Base-by-base conservation (phyloP, 2,797 vertebrate genomes). In the Anguilla pacifica region DNA sequence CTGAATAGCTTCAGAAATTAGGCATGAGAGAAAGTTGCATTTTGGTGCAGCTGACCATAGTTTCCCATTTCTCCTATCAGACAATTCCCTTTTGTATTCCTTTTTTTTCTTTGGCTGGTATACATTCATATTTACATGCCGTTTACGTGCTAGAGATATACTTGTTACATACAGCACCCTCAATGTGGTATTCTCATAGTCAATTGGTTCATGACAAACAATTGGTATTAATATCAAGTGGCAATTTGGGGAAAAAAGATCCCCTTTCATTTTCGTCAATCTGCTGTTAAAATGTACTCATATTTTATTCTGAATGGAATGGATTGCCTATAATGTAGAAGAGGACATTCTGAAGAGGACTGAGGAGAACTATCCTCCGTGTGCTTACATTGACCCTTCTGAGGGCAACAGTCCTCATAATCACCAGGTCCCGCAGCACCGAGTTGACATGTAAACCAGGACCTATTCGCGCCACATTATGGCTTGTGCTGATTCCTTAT, bases 391-490 rank as follows among this genome's bases (percentile, higher is more conserved):
- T 61, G 43, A 64, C 61, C 81, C 28, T 83, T 22, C 35, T 59
- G 17, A 83, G 25, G 82, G 17, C n/a, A 84, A 83, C 67, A 89
- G 81, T 57, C 53, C 25, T 51, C 86, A 53, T 46, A 19, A 17
- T 79, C 35, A 31, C 90, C 87, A 51, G 87, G 85, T 89, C 85
- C 51, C 77, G 25, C 87, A 88, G 91, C 93, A 92, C 91, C 91
- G 87, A 85, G 72, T 77, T 88, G 90, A 74, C 87, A 86, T 87
- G 79, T 90, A 87, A 91, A 89, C 83, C 49, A 89, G 87, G 49
- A 83, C 85, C 86, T 83, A 25, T 67, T 55, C 86, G 49, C 67
- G 64, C 77, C 85, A 88, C 61, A 55, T 46, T 35, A 88, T 70
- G 74, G 72, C 88, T 87, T 87, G 88, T 89, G 83, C 11, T 4